A percentile compares a stretch with the other conserved stretches of the same genome.
Evolutionary conservation across 53 echinoderm and acorn worm species (phyloP).

Genomic region (Henricia sp.): DNA sequence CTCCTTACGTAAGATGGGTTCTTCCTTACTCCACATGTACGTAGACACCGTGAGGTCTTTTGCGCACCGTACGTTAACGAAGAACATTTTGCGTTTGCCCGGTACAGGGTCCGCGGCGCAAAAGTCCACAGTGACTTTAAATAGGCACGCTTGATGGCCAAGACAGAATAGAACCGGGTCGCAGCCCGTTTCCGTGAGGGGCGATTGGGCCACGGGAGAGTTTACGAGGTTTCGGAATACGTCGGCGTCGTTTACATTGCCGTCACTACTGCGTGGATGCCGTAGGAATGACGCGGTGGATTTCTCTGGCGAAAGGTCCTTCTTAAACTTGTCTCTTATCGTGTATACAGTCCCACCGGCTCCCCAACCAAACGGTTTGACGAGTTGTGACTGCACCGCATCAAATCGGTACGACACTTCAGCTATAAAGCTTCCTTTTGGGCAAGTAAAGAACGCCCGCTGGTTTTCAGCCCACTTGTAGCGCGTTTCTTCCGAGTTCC

Average conservation of each 20-base stretch:
- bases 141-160: conserved; percentile 96
- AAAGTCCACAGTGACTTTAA: conserved; percentile 88
- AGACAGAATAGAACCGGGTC: conserved; percentile 92
- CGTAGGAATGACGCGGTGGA: conserved; percentile 45
- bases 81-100: conserved; percentile 92
- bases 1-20: conserved; percentile 67
- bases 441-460: conserved; percentile 91
- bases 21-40: conserved; percentile 63
- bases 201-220: conserved; percentile 65
- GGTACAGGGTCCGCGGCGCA: conserved; percentile 92
- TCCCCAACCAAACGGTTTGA: conserved; percentile 74
- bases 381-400: conserved; percentile 73
- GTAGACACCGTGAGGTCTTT: conserved; percentile 78
- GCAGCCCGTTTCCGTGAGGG: conserved; percentile 86
- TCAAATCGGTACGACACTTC: conserved; percentile 83
- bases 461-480: conserved; percentile 99
- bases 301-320: conserved; percentile 78
- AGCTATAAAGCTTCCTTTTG: conserved; percentile 87
- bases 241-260: conserved; percentile 39
- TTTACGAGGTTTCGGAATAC: conserved; percentile 64
- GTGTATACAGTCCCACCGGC: conserved; percentile 65
- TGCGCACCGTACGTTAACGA: conserved; percentile 83
- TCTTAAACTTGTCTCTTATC: conserved; percentile 77
- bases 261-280: conserved; percentile 41
- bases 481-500: conserved; percentile 78